Base-by-base conservation (phyloP, 2,113 vertebrate species). In the Isurus oxyrinchus region DNA sequence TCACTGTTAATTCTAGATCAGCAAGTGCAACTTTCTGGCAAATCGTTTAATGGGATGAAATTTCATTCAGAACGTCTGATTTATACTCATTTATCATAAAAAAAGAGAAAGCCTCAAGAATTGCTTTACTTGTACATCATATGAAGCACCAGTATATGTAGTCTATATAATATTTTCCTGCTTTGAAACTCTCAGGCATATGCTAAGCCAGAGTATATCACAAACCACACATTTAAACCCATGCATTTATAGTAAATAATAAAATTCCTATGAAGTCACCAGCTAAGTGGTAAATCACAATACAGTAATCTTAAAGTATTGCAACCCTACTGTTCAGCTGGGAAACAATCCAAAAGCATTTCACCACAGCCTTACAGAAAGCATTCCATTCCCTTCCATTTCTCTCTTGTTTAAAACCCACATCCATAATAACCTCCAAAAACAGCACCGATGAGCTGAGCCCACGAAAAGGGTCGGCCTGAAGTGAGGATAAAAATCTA, bases 271-370 rank as follows among this genome's bases (percentile, higher is more conserved):
- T 55, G 49, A 72, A 95, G 67, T 95, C 49, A 72, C 94, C 23
- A 59, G 88, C 88, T 91, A 95, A 72, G 66, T 72, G 66, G 40
- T 95, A 72, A 95, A 95, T 95, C 67, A 72, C 88, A 57, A 91
- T 91, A 91, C 55, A 91, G 55, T 72, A 95, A 95, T 95, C 66
- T 72, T 55, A 27, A 40, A 95, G 67, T 55, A 95, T 95, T 95
- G 94, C 67, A 95, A 95, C 66, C 67, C 49, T 95, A 72, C 94
- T 95, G 94, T 95, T 95, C 94, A 72, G 44, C 67, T 95, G 94
- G 94, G 94, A 95, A 95, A 95, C 49, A 35, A 72, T 95, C 94
- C 94, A 95, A 95, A 95, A 95, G 94, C 40, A 49, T 72, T 95
- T 95, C 94, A 76, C 67, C 67, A 27, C 67, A 95, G 94, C 21